These are phyloP conservation scores for Perca flavescens DNA, from an alignment of 2,113 vertebrate species.

Conservation along the genomic window DNA sequence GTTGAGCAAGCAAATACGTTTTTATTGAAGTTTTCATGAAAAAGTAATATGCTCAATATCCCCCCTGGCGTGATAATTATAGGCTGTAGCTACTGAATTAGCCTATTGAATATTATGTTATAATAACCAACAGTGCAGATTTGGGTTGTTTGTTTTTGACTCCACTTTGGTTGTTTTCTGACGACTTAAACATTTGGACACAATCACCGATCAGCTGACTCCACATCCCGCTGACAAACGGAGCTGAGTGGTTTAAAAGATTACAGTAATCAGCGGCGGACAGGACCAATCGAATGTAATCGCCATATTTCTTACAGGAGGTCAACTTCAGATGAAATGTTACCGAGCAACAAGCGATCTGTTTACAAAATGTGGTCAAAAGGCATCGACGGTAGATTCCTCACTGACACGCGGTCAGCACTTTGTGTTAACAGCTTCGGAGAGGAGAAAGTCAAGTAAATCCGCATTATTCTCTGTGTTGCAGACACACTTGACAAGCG, in stretches of 20 bases:
- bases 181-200: constrained; percentile 17
- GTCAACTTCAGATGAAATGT: constrained; percentile 91
- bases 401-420: constrained; percentile 86
- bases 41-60: neutral
- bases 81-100: neutral
- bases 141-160: neutral
- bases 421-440: constrained; percentile 83
- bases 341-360: constrained; percentile 90
- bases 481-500: constrained; percentile 39
- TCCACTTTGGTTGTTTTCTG: neutral
- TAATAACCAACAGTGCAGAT: neutral
- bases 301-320: constrained; percentile 89
- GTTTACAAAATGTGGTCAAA: constrained; percentile 88
- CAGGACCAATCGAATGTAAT: constrained; percentile 89
- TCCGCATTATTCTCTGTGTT: constrained; percentile 76
- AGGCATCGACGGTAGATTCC: constrained; percentile 86
- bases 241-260: constrained; percentile 84
- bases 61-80: neutral
- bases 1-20: neutral
- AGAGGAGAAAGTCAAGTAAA: constrained; percentile 46
- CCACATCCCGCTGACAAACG: constrained; percentile 77
- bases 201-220: constrained; percentile 5
- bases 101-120: neutral
- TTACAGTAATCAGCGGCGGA: constrained; percentile 89
- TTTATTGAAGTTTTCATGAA: neutral